Evolutionary conservation across 2,797 vertebrate species (phyloP), one percentile per base, ranked within the genome.

Genomic region (Otus scops): DNA sequence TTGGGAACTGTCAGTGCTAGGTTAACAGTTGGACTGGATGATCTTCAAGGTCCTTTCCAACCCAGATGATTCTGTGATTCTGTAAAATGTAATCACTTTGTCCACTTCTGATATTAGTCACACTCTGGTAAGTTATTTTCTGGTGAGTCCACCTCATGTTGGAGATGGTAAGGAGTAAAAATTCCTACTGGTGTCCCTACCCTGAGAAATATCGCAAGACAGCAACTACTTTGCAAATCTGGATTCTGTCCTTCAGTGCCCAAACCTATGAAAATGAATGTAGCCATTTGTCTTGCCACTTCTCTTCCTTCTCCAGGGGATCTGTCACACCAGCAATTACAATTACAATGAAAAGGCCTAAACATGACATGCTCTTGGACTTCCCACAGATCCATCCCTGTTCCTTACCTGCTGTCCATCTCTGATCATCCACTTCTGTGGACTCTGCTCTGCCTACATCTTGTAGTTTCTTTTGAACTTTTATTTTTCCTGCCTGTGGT

Each of bases 401-500:
- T 48, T 91, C 67, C 64, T 81, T 28, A 39, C 47, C 38, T 70
- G 47, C 56, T 63, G n/a, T 16, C 57, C n/a, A 14, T 23, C 64
- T 41, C 68, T 41, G 59, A 63, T 50, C 3, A 4, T 34, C 34
- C 20, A 7, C 38, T 81, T 85, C n/a, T 60, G 48, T 27, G 48
- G 41, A 41, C n/a, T 7, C 28, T 83, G 43, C 28, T 84, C 71
- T 83, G 69, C 53, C 34, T 39, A 22, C 1, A 9, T 45, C 38
- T 27, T 23, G 39, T 27, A 9, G 86, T 82, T 93, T 76, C 83
- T 71, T 85, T 63, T 77, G 83, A 95, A 84, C 60, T 84, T 93
- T 45, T 79, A 36, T 85, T 92, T 95, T 93, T 91, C 86, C 80
- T 91, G 83, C 28, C 48, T 74, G 81, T 87, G 75, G 22, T 38